Evolutionary conservation across 2,888 invertebrate species (phyloP).

Genomic region (Pterostichus madidus): DNA sequence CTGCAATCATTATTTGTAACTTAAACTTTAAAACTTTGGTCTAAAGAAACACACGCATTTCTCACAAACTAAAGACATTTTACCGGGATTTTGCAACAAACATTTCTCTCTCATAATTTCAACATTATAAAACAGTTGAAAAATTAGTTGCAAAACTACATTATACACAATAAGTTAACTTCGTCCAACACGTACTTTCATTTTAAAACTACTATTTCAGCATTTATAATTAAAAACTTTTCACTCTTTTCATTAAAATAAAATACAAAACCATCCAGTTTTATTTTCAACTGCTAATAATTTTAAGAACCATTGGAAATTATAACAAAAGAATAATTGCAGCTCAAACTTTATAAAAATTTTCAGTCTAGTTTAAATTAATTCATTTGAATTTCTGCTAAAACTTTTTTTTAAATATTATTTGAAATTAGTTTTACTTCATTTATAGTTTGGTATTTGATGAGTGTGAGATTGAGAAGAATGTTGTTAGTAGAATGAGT

Average conservation of each 20-base stretch:
- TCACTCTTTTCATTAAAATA: not conserved
- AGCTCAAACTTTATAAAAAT: not conserved
- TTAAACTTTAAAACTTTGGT: conserved; percentile 42
- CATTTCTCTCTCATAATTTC: conserved; percentile 30
- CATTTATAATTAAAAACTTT: conserved; percentile 43
- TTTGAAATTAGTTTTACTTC: too few relatives aligned
- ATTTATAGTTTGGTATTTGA: too few relatives aligned
- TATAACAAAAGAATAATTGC: not conserved
- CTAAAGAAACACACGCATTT: conserved; percentile 39
- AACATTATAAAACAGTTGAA: conserved; percentile 38
- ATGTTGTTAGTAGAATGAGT: too few relatives aligned
- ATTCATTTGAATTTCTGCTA: too few relatives aligned
- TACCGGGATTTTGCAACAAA: conserved; percentile 48
- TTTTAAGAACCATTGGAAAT: not conserved
- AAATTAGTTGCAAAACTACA: conserved; percentile 35
- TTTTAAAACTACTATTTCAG: conserved; percentile 3
- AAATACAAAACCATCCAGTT: not conserved
- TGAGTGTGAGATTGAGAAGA: too few relatives aligned
- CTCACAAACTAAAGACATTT: conserved; percentile 46
- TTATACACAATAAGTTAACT: conserved; percentile 38
- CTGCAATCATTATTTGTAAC: conserved; percentile 52
- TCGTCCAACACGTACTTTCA: conserved; percentile 25
- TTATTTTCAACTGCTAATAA: not conserved
- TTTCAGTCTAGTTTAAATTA: too few relatives aligned
- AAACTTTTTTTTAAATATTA: too few relatives aligned